These are phyloP conservation scores for Gallinago nigripennis DNA, from an alignment of 2,797 vertebrate genomes.

Conservation along the genomic window DNA sequence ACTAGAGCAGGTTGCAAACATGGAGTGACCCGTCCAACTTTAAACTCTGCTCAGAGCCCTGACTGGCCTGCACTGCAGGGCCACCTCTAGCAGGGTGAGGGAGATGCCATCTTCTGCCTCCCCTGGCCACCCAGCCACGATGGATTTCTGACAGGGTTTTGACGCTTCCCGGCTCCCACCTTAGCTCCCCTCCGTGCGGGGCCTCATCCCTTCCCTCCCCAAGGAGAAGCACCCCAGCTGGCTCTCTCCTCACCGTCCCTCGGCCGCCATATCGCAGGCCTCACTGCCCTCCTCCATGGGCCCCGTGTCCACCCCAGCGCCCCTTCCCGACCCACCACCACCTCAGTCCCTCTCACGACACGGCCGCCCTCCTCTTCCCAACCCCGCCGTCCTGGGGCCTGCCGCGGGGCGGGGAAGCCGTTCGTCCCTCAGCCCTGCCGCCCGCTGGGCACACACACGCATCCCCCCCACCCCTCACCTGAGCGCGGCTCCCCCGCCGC, in stretches of 20 bases:
- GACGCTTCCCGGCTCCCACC: not conserved
- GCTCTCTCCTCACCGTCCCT: not conserved
- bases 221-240: not conserved
- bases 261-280: not conserved
- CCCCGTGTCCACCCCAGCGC: not conserved
- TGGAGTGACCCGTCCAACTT: not conserved
- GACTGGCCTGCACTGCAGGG: fast-evolving
- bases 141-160: not conserved
- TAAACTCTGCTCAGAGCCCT: not conserved
- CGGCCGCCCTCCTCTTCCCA: not conserved
- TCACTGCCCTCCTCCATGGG: not conserved
- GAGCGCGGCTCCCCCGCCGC: not conserved
- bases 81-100: not conserved
- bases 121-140: too few species aligned
- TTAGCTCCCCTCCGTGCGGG: not conserved
- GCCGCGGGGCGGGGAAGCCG: too few species aligned
- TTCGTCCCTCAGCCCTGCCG: not conserved
- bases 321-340: not conserved
- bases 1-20: too few species aligned
- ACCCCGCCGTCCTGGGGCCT: not conserved
- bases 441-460: too few species aligned
- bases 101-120: not conserved
- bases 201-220: not conserved
- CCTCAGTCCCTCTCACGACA: not conserved
- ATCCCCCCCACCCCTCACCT: not conserved